Base-by-base conservation (phyloP, 1,140 invertebrate genomes). In the Drosophila orena region DNA sequence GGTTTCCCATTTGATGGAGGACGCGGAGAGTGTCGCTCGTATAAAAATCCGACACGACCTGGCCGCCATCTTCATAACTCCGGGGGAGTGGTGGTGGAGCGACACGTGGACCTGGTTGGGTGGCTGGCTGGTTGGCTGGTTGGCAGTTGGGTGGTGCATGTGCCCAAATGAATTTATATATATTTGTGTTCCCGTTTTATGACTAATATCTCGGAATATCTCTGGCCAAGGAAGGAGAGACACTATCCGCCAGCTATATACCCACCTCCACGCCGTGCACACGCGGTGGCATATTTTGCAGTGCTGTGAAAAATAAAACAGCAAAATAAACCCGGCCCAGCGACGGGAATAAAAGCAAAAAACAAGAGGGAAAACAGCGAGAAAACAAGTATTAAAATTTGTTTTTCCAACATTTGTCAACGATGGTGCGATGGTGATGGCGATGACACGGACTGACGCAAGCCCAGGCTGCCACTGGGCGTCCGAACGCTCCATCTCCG, bases 371-470 rank as follows among this genome's bases (percentile, higher is more conserved):
- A 88, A 88, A 88, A 83, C 83, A 90, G 35, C 30, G 66, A 57
- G 68, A 88, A 88, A 88, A 89, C 84, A 90, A 90, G 85, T 90
- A 90, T 90, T 76, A 90, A 86, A 90, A 90, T 90, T 90, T 90
- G 85, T 90, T 90, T 90, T 90, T 90, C 86, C 85, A 85, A 89
- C 85, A 90, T 89, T 89, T 90, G 85, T 79, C 81, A 89, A 90
- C 85, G 79, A 88, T 65, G 76, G 70, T 65, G 77, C 52, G 77
- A 58, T 79, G 76, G 77, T 49, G 77, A 55, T 79, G 79, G 46
- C 61, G 50, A 71, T 66, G 78, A 79, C 80, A 79, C 59, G 81
- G 54, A 54, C 38, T 72, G 75, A 59, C 69, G 55, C 64, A 59
- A 60, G 34, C 37, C 47, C 42, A 15, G 57, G 30, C 56, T 77